Base-by-base conservation (phyloP, 1,140 invertebrate genomes). In the Trachelipus rathkii region DNA sequence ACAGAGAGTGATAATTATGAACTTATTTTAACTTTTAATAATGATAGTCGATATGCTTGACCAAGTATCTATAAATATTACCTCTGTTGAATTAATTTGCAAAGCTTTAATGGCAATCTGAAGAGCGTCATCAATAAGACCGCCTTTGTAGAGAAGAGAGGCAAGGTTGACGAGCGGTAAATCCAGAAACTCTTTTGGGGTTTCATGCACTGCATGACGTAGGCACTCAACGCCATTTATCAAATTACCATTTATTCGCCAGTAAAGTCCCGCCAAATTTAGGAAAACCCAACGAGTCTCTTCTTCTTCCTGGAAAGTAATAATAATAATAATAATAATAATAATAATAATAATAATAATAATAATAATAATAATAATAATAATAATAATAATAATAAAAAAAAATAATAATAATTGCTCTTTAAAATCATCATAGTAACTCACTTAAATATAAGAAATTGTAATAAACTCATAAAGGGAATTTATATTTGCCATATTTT, bases 231-330 rank as follows among this genome's bases (percentile, higher is more conserved):
- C 82, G 0, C 89, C 88, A 82, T 90, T 89, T 19, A 85, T 84
- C 21, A 87, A 86, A 80, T 90, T 89, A 6, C 88, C 87, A 8
- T 88, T 85, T 1, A 90, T 87, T 11, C 90, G 85, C 90, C 90
- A 91, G 82, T 91, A 90, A 3, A 91, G 83, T n/a, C 89, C 90
- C 0, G 90, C 88, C 60, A 91, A 83, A 15, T 88, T 88, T 43
- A 88, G 87, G 6, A 90, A 82, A 15, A 90, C 83, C 90, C 90
- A 91, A 75, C 87, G 87, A 0, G 91, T 90, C 0, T 13, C 1
- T 19, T 60, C 2, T 60, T 60, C 50, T 19, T 60, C 11, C 50
- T 19, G 50, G 8, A 8, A 60, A 19, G 50, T 19, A 60, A 60
- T 3, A 60, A 60, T 33, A 33, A 3, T 3, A 33, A 33, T 3